Base-by-base conservation (phyloP, 2,113 vertebrate genomes). In the Megatriorchis doriae region DNA sequence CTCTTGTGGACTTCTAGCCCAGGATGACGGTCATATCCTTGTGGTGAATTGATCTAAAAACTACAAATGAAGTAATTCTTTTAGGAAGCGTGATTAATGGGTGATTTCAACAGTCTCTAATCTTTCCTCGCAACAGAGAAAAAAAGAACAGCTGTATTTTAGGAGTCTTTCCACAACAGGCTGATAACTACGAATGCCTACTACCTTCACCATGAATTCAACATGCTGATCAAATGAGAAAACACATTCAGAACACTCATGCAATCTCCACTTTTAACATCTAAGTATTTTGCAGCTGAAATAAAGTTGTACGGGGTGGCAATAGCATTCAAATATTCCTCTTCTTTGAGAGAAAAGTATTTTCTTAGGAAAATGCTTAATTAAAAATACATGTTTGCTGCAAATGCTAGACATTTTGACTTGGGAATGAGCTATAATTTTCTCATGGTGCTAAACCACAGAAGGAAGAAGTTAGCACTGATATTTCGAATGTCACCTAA, bases 391-490 rank as follows among this genome's bases (percentile, higher is more conserved):
- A 70, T 52, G 73, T 56, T 75, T 91, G 56, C 66, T 79, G 61
- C 19, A 91, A 94, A 79, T 22, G 15, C 48, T 80, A 88, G 71
- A 92, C 40, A 20, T 95, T 95, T 59, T 48, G 78, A 87, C 66
- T 40, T 40, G 19, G 66, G 70, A 91, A 91, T 1, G 2, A 89
- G 56, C 47, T 52, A 11, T 19, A 50, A 61, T 65, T 88, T 95
- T 93, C 89, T 94, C 79, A 87, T 56, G 31, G 88, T 90, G 90
- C 81, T 95, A 95, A 94, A 71, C 68, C 95, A 92, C 96, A 96
- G 96, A 73, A 94, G 95, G 96, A 96, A 97, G 93, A 75, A 86
- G 95, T 96, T 95, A 96, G 87, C 80, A 72, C 80, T 71, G 86
- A 90, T 86, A 94, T 42, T 85, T 91, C 61, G 78, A 94, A 95